Base-by-base conservation (phyloP, 2,113 vertebrate genomes). In the Eleginops maclovinus region DNA sequence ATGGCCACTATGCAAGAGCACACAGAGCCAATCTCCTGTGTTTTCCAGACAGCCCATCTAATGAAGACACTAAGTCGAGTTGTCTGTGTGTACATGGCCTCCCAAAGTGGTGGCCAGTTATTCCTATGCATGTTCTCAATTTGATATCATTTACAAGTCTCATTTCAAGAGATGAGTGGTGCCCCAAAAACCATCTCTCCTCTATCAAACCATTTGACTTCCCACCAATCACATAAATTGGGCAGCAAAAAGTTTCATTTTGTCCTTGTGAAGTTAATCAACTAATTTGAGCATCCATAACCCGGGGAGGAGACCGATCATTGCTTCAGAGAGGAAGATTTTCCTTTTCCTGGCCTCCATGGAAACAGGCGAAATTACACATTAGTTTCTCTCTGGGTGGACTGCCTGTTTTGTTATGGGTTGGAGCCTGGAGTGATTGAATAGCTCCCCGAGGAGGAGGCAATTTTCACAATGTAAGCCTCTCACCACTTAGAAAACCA, bases 381-480 rank as follows among this genome's bases (percentile, higher is more conserved):
- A 88, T 92, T 84, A 62, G 81, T 93, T 88, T 82, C 88, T 88
- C 75, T 75, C 69, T 46, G 72, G 79, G 84, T 86, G 77, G 87
- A 86, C 72, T 75, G 78, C 50, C 78, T 9, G 66, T 72, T 86
- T 82, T 89, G 84, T 89, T 87, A 88, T 60, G 67, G 77, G 83
- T 78, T 62, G 83, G 63, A 90, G 88, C 87, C 81, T 13, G 70
- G 77, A 86, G 87, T 91, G 88, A 94, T 93, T 93, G 89, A 93
- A 93, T 87, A 81, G 77, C 62, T 91, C 90, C 88, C 83, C 1
- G 24, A 83, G 89, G 88, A 92, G 83, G 72, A 90, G 72, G 84
- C 85, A 87, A 91, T 93, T 90, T 89, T 90, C 75, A 75, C 88
- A 88, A 89, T 82, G 72, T 26, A 41, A 86, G 63, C 75, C 51